A percentile compares a stretch with the other conserved stretches of the same genome.
phyloP scores from a whole-genome alignment of 2,113 vertebrate genomes.

The Junco hyemalis region DNA sequence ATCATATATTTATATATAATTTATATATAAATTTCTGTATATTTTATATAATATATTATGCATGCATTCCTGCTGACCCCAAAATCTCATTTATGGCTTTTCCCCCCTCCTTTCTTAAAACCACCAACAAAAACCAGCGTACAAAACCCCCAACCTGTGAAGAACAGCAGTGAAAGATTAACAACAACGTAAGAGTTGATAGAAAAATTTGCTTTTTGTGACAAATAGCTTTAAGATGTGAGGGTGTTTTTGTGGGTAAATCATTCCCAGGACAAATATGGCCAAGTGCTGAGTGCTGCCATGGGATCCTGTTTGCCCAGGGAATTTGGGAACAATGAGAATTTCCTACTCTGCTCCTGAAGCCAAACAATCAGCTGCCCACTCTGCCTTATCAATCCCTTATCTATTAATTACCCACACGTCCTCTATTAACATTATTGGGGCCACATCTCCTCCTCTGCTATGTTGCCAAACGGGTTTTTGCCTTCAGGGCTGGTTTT shows the following conservation, averaged over 20 bases:
- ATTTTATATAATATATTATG: too few relatives aligned
- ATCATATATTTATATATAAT: too few relatives aligned
- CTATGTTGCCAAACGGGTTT: background rate
- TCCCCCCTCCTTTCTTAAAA: background rate
- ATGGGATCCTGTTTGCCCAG: background rate
- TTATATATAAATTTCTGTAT: too few relatives aligned
- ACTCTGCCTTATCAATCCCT: background rate
- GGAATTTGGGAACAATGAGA: background rate
- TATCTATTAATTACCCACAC: constrained; percentile 40
- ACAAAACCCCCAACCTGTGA: background rate
- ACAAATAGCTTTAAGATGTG: background rate
- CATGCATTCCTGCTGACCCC: background rate
- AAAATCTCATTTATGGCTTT: background rate
- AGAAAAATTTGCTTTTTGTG: background rate
- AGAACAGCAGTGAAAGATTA: background rate
- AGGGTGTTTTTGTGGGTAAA: background rate
- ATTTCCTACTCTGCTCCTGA: background rate
- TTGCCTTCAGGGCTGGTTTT: background rate
- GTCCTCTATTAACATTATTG: constrained; percentile 2
- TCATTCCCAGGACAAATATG: background rate
- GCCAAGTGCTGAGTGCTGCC: background rate
- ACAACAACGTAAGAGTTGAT: accelerated
- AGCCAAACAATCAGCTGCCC: background rate
- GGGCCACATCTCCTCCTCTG: background rate
- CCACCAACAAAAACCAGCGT: background rate